A percentile compares a stretch with the other conserved stretches of the same genome.
Evolutionary conservation across 2,888 invertebrate genomes (phyloP).

Genomic region (Mystacides longicornis): DNA sequence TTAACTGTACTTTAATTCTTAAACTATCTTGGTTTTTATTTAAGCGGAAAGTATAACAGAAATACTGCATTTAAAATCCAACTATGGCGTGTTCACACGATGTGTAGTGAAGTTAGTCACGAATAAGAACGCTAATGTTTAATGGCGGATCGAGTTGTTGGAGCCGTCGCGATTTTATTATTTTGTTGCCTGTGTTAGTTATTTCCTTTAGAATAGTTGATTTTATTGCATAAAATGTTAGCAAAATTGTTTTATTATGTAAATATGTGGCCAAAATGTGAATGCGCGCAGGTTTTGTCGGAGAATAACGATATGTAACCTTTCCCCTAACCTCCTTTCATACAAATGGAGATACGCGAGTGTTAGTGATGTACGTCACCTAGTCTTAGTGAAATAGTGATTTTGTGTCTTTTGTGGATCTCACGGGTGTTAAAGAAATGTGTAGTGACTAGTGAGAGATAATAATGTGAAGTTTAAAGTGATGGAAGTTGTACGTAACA

Average conservation of each 20-base stretch:
- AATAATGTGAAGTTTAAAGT: constrained; percentile 22
- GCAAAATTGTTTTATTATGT: constrained; percentile 13
- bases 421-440: constrained; percentile 33
- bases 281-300: constrained; percentile 33
- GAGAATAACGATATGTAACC: constrained; percentile 57
- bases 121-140: constrained; percentile 46
- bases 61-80: constrained; percentile 10
- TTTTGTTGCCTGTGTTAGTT: constrained; percentile 38
- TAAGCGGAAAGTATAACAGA: too few species aligned
- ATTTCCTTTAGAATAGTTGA: constrained; percentile 39
- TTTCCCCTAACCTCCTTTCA: constrained; percentile 70
- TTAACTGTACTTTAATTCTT: too few species aligned
- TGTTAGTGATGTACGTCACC: constrained; percentile 67
- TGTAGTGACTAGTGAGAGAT: constrained; percentile 39
- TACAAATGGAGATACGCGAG: constrained; percentile 69
- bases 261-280: constrained; percentile 11
- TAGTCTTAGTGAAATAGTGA: constrained; percentile 47
- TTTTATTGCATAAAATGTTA: constrained; percentile 43
- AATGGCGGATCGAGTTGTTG: constrained; percentile 52
- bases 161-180: constrained; percentile 50
- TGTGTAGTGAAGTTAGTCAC: constrained; percentile 43
- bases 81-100: background rate
- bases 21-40: too few species aligned
- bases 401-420: background rate
- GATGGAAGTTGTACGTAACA: constrained; percentile 22